Conservation (phyloP, 2,888 invertebrate genomes). For the Patella caerulea region DNA sequence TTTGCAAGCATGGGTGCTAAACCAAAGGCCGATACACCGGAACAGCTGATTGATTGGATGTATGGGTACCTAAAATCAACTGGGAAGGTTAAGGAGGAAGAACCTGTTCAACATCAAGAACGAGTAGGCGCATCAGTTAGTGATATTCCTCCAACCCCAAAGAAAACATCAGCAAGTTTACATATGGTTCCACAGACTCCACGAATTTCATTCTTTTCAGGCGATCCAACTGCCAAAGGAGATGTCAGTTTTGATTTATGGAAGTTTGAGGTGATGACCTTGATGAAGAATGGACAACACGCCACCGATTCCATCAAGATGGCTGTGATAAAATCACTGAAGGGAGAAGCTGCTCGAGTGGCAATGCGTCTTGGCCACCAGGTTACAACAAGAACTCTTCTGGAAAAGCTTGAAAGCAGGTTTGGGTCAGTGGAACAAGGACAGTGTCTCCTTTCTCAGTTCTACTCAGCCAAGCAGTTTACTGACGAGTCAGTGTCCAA, state of each 20-base stretch:
- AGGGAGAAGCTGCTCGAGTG: conserved; percentile 1
- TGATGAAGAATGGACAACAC: conserved; percentile 1
- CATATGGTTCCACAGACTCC: conserved; percentile 3
- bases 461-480: neutral
- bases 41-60: no score
- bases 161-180: conserved; percentile 3
- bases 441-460: neutral
- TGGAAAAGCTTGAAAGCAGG: neutral
- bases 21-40: no score
- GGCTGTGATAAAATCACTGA: neutral
- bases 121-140: neutral
- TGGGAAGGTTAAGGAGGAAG: neutral
- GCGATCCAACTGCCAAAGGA: neutral
- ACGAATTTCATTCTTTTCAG: neutral
- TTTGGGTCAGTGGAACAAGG: neutral
- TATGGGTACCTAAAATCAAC: no score
- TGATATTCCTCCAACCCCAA: neutral
- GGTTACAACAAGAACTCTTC: neutral
- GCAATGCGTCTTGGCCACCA: neutral
- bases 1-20: no score
- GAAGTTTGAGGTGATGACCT: neutral
- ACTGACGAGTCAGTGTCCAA: neutral
- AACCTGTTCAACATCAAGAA: neutral
- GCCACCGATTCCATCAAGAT: neutral
- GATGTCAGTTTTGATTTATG: neutral